Percentiles rank a stretch among this genome's conserved stretches.
phyloP scores from a whole-genome alignment of 1,140 invertebrate genomes.

The Drosophila biarmipes region DNA sequence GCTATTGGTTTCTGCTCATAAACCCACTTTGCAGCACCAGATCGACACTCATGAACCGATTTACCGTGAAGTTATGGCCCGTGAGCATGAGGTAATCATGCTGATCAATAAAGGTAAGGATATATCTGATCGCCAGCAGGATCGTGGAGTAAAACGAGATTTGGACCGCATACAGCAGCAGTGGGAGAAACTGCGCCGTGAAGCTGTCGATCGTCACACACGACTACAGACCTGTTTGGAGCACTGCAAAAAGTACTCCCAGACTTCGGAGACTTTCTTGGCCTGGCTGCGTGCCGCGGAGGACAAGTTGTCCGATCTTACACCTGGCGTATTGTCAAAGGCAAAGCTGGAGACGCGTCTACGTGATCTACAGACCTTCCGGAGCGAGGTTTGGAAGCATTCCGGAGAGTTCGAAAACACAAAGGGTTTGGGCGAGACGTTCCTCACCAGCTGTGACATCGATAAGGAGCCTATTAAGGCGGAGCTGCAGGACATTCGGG shows the following conservation, averaged over 20 bases:
- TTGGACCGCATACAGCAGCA: constrained; percentile 94
- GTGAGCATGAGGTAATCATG: constrained; percentile 97
- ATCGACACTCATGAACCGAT: constrained; percentile 94
- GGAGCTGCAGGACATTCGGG: constrained; percentile 91
- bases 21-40: constrained; percentile 93
- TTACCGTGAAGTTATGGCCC: constrained; percentile 93
- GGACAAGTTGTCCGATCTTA: constrained; percentile 92
- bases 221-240: constrained; percentile 95
- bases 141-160: constrained; percentile 88
- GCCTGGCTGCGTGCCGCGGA: constrained; percentile 95
- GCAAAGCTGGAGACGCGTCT: constrained; percentile 95
- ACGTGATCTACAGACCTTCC: constrained; percentile 94
- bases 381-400: constrained; percentile 95
- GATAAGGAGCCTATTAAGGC: constrained; percentile 95
- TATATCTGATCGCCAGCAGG: constrained; percentile 87
- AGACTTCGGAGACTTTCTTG: constrained; percentile 92
- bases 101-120: constrained; percentile 95
- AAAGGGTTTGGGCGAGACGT: constrained; percentile 92
- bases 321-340: constrained; percentile 92
- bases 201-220: constrained; percentile 93
- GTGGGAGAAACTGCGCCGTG: constrained; percentile 95
- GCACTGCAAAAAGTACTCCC: constrained; percentile 95
- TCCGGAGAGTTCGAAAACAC: constrained; percentile 96
- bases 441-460: constrained; percentile 93
- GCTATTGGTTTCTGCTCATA: constrained; percentile 93